A percentile compares a stretch with the other conserved stretches of the same genome.
Conservation (phyloP, 2,113 vertebrate species). For the Menura novaehollandiae region DNA sequence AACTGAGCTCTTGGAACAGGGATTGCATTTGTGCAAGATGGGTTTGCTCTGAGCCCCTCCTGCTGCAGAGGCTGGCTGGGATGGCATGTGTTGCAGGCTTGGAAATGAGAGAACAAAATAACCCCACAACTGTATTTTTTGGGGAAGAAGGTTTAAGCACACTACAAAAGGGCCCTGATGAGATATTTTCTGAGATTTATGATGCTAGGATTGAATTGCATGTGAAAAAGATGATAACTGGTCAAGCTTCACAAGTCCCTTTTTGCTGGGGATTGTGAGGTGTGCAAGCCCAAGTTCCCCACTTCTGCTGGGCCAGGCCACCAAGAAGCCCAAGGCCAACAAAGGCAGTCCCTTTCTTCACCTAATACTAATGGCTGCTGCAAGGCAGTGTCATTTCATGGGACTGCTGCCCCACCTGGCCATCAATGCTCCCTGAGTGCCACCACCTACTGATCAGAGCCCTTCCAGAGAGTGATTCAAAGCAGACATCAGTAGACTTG, state of each 20-base stretch:
- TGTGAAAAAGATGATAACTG: neutral
- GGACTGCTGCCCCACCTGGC: neutral
- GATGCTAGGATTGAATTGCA: neutral
- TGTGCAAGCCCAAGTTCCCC: neutral
- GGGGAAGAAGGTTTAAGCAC: neutral
- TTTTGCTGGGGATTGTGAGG: neutral
- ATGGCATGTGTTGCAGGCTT: neutral
- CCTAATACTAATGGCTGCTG: neutral
- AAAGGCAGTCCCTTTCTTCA: neutral
- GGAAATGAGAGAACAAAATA: neutral
- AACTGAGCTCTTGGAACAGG: neutral
- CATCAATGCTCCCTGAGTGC: neutral
- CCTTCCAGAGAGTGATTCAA: neutral
- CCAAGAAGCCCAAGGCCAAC: neutral
- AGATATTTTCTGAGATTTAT: neutral
- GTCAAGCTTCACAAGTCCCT: neutral
- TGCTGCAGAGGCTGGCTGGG: neutral
- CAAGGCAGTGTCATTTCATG: neutral
- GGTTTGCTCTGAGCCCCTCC: neutral
- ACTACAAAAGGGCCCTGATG: neutral
- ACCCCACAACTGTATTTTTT: neutral
- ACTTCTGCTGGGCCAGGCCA: neutral
- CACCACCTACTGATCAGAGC: neutral
- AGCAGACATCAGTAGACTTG: neutral
- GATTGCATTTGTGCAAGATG: rapidly evolving